phyloP scores from a whole-genome alignment of 30 jellyfish, hydroid and myxozoan genomes.

The Hydractinia symbiolongicarpus region DNA sequence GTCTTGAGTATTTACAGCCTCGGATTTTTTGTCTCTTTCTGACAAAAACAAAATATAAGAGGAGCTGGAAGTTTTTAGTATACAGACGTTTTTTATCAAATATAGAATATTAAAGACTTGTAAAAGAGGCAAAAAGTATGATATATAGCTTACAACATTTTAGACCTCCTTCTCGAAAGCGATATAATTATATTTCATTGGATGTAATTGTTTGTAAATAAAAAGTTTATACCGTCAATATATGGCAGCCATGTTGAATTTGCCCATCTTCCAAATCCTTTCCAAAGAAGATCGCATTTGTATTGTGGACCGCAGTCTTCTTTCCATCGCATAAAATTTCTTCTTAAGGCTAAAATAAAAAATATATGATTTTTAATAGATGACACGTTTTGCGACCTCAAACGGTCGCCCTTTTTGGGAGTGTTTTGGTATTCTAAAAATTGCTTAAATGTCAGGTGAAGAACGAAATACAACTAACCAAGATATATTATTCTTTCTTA shows the following conservation, averaged over 20 bases:
- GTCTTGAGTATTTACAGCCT: background rate
- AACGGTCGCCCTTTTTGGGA: background rate
- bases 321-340: conserved; percentile 68
- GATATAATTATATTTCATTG: too few relatives aligned
- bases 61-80: too few relatives aligned
- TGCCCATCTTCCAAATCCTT: conserved; percentile 96
- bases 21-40: too few relatives aligned
- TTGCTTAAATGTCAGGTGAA: background rate
- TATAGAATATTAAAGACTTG: too few relatives aligned
- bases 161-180: too few relatives aligned
- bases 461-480: background rate
- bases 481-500: background rate
- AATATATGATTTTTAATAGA: too few relatives aligned
- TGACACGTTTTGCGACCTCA: too few relatives aligned
- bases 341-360: conserved; percentile 58
- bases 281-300: conserved; percentile 89
- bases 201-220: too few relatives aligned
- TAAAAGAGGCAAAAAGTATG: too few relatives aligned
- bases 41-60: too few relatives aligned
- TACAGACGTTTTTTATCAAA: too few relatives aligned
- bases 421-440: background rate
- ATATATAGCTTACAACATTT: too few relatives aligned
- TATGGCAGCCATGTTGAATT: conserved; percentile 88
- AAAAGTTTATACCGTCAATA: conserved; percentile 58
- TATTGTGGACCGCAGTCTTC: conserved; percentile 84